Percentiles rank a stretch among this genome's conserved stretches.
These are phyloP conservation scores for Melinaea marsaeus DNA, from an alignment of 2,888 invertebrate genomes.

Conservation along the genomic window DNA sequence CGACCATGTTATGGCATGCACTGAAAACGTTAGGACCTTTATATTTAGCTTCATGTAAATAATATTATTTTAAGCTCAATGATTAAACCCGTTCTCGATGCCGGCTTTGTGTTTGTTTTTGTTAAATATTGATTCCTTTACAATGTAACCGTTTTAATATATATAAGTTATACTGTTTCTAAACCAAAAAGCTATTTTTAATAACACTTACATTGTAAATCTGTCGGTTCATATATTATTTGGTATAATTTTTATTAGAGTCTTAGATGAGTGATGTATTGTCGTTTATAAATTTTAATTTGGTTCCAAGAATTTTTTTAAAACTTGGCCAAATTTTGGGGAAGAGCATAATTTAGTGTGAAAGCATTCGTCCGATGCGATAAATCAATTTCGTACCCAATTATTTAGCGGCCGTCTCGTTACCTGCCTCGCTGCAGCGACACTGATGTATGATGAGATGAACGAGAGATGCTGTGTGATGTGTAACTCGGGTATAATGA, in stretches of 20 bases:
- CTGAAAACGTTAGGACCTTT: conserved; percentile 9
- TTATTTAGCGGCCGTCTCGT: conserved; percentile 35
- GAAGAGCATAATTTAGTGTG: conserved; percentile 20
- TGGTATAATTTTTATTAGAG: neutral
- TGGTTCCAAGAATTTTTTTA: neutral
- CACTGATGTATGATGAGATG: conserved; percentile 15
- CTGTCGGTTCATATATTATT: neutral
- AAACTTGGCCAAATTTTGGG: conserved; percentile 17
- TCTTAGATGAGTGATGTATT: neutral
- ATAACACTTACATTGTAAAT: neutral
- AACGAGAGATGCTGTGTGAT: neutral
- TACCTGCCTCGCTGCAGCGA: conserved; percentile 25
- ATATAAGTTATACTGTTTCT: no score
- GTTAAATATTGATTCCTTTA: neutral
- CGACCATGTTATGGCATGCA: conserved; percentile 11
- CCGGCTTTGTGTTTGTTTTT: neutral
- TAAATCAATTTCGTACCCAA: conserved; percentile 36
- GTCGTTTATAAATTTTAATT: neutral
- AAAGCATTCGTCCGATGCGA: conserved; percentile 20
- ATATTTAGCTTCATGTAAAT: conserved; percentile 19
- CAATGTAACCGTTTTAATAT: neutral
- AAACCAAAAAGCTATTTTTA: no score
- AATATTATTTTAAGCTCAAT: conserved; percentile 1
- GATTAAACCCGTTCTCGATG: neutral
- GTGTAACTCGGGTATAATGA: neutral